Evolutionary conservation across 92 coral and sea anemone species (phyloP), one percentile per base, ranked within the genome.

Genomic region (Palythoa grandis): DNA sequence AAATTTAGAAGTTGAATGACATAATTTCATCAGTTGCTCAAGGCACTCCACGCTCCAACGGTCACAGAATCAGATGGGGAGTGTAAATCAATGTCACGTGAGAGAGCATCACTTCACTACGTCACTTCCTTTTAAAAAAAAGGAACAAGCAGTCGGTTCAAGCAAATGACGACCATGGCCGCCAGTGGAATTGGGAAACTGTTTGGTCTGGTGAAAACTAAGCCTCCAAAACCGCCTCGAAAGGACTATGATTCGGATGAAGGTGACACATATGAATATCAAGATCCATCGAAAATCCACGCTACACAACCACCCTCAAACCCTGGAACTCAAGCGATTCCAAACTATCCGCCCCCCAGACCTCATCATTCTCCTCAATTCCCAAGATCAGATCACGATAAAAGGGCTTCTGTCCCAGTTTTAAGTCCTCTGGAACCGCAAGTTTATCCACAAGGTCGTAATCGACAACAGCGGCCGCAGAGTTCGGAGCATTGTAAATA

Each of bases 281-380:
- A 91, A 73, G 99, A 96, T 75, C 99, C 99, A 22, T 70, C 97
- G 1, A 79, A 88, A 5, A 54, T 90, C 16, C 99, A 96, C 83
- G 78, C 99, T 0, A 92, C 95, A 7, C 88, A 83, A 0, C 95
- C 95, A 4, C 95, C 98, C 7, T 86, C 85, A 22, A 76, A 87
- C 76, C 75, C 87, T 3, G 77, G 87, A 48, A 87, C 93, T 17
- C 84, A 91, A 10, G 78, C 57, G 35, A 95, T 92, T 90, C 99
- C 99, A 2, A 95, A 87, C 69, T 97, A 97, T 77, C 99, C 99
- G 80, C 99, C 99, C 89, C 99, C 99, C 5, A 87, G 99, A 66
- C 99, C 99, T 40, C 91, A 95, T 25, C 99, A 96, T 87, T 94
- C 98, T 50, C 94, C 98, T 15, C 83, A 84, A 29, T 87, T 53